Base-by-base conservation (phyloP, 2,113 vertebrate species). In the Rhea pennata region DNA sequence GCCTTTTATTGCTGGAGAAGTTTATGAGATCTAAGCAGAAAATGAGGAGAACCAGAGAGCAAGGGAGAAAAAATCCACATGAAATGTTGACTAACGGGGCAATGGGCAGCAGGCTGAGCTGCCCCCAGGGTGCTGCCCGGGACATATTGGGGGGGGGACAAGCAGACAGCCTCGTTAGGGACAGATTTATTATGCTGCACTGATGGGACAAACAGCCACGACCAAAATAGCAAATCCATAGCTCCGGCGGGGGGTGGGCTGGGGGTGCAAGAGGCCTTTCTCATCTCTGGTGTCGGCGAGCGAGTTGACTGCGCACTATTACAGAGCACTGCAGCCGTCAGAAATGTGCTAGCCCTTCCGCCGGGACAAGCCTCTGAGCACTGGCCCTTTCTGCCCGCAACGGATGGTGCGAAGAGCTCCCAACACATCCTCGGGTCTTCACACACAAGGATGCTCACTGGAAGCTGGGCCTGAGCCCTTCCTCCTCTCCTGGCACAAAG, bases 201-300 rank as follows among this genome's bases (percentile, higher is more conserved):
- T 92, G 83, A 81, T 51, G 53, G 59, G 73, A 90, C 73, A 72
- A 80, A 61, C n/a, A 95, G 87, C 67, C 91, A 76, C 71, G 67
- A 69, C 12, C 78, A 76, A 93, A 93, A 81, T 6, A 92, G 86
- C 61, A 86, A 66, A 91, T 42, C 64, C 9, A 0, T 69, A 23
- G 51, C 46, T 90, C 76, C 93, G 88, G 6, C n/a, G 78, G 23
- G 26, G 53, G 40, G 39, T 59, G 16, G 50, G 9, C 51, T 51
- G 77, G 12, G 40, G 64, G 13, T 71, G 89, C 56, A 29, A 80
- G 91, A 90, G 64, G 42, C 51, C 46, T 51, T 75, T 87, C 83
- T 78, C 22, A 59, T 92, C 74, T 84, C 87, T n/a, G 15, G 70
- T 80, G 92, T 92, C 91, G 61, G 20, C 2, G 1, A 86, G 50